phyloP scores from a whole-genome alignment of 2,888 invertebrate species.

The Cylindroiulus punctatus region DNA sequence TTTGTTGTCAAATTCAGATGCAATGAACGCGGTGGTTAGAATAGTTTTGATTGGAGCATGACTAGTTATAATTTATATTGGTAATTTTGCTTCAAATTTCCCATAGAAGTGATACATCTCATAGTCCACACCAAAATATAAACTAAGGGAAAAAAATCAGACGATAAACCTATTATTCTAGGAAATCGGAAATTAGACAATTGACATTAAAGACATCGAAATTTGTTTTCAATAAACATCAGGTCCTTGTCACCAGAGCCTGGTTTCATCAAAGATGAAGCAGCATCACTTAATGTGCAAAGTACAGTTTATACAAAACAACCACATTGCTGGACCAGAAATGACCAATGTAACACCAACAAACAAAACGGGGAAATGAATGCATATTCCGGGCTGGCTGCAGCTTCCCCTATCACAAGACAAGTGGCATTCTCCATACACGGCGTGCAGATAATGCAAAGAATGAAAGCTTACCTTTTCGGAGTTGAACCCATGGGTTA shows the following conservation, averaged over 20 bases:
- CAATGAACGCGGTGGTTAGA: too few relatives aligned
- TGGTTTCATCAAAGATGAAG: neutral
- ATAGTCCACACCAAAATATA: too few relatives aligned
- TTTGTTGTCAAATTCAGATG: too few relatives aligned
- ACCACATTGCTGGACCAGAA: neutral
- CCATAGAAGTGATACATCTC: too few relatives aligned
- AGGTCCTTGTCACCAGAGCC: neutral
- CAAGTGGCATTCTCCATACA: slow-evolving; percentile 33
- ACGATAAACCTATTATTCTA: too few relatives aligned
- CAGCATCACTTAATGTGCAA: neutral
- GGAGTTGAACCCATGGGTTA: neutral
- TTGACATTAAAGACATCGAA: too few relatives aligned
- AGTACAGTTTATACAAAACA: neutral
- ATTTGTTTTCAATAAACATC: neutral
- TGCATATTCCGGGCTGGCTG: neutral
- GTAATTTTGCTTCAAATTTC: too few relatives aligned
- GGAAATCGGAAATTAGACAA: too few relatives aligned
- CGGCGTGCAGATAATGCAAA: slow-evolving; percentile 25
- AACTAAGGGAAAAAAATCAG: too few relatives aligned
- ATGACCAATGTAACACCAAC: neutral
- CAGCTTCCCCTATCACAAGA: neutral
- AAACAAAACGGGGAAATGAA: neutral
- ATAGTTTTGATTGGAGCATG: too few relatives aligned
- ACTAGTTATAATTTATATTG: too few relatives aligned
- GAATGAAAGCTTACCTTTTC: slow-evolving; percentile 40